phyloP scores from a whole-genome alignment of 2,797 vertebrate genomes.

The Rhinella marina region DNA sequence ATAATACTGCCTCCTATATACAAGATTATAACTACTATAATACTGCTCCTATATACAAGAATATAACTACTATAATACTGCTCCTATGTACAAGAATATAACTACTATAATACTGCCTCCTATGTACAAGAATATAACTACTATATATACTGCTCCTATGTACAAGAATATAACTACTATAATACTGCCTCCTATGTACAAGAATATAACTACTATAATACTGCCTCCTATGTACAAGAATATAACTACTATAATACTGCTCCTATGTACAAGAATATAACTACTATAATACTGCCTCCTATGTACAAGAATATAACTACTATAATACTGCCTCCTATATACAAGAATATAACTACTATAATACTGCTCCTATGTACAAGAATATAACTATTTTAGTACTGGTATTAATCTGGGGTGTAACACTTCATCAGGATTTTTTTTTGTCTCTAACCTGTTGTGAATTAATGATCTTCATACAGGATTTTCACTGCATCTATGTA shows the following conservation, averaged over 20 bases:
- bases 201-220: slow-evolving; percentile 1
- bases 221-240: not conserved
- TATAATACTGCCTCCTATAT: too few relatives aligned
- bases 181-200: not conserved
- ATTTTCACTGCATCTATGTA: not conserved
- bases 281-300: too few relatives aligned
- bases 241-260: too few relatives aligned
- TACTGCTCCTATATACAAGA: too few relatives aligned
- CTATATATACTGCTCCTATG: not conserved
- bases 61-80: not conserved
- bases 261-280: too few relatives aligned
- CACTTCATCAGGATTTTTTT: too few relatives aligned
- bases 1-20: not conserved
- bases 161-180: not conserved
- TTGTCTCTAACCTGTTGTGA: not conserved
- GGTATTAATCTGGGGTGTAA: too few relatives aligned
- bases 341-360: too few relatives aligned
- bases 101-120: not conserved
- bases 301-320: not conserved
- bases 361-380: too few relatives aligned
- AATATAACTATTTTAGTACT: not conserved
- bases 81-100: not conserved
- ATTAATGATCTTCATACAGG: not conserved
- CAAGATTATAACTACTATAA: slow-evolving; percentile 10
- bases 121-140: slow-evolving; percentile 7